phyloP scores from a whole-genome alignment of 2,888 invertebrate species.

The Frankliniella fusca region DNA sequence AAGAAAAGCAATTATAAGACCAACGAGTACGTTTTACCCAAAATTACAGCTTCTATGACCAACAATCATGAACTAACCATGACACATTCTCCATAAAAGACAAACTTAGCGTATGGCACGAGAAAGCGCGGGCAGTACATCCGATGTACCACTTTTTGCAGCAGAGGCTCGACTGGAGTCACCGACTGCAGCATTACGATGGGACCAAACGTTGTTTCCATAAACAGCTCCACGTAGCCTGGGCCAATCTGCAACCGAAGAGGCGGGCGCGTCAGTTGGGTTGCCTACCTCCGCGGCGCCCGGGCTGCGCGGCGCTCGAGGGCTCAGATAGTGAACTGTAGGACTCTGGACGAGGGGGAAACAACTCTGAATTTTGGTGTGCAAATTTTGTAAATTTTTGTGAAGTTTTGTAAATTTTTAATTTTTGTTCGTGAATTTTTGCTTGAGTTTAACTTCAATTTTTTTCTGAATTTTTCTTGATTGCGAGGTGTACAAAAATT shows the following conservation, averaged over 20 bases:
- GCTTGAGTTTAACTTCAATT: no score
- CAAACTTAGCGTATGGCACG: conserved; percentile 60
- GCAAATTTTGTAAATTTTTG: no score
- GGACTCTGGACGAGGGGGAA: no score
- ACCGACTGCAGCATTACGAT: conserved; percentile 69
- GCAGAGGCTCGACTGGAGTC: conserved; percentile 70
- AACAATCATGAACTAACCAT: conserved; percentile 53
- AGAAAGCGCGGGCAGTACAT: conserved; percentile 63
- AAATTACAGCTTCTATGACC: conserved; percentile 15
- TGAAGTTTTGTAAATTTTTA: no score
- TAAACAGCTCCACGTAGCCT: conserved; percentile 66
- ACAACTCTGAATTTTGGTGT: no score
- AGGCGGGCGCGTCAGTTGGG: not conserved
- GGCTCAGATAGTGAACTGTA: no score
- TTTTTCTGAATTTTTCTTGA: no score
- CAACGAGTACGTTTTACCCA: not conserved
- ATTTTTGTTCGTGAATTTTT: no score
- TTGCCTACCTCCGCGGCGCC: not conserved
- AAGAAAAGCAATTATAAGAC: conserved; percentile 33
- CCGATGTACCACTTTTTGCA: conserved; percentile 73
- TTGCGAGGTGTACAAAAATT: no score
- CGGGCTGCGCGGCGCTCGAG: not conserved
- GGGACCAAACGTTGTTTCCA: conserved; percentile 58
- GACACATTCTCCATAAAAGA: conserved; percentile 63
- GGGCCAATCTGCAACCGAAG: conserved; percentile 59